Conservation (phyloP, 1,140 invertebrate species). For the Bilobella aurantiaca region DNA sequence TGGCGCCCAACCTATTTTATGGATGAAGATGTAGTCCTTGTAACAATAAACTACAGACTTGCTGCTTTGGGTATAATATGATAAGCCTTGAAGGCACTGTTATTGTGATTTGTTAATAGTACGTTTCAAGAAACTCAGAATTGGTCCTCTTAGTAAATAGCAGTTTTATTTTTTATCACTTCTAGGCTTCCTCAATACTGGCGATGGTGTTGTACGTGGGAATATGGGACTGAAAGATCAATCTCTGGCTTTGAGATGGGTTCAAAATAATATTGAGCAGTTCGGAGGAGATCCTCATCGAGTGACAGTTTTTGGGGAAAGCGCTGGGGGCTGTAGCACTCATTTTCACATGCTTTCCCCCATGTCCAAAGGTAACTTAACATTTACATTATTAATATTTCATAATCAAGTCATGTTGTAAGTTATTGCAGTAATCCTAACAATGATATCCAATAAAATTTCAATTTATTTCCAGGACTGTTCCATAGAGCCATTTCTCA, state of each 20-base stretch:
- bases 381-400: no score
- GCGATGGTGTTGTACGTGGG: conserved; percentile 5
- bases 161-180: no score
- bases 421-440: no score
- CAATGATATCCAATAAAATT: no score
- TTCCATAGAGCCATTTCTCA: conserved; percentile 16
- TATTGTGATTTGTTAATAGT: not conserved
- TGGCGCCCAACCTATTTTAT: conserved; percentile 9
- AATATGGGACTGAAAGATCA: conserved; percentile 3
- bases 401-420: no score
- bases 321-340: not conserved
- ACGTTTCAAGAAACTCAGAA: not conserved
- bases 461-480: no score
- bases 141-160: no score
- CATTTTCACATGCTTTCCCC: not conserved
- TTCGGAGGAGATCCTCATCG: not conserved
- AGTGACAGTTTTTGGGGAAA: not conserved
- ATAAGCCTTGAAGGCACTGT: not conserved
- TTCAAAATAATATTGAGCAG: not conserved
- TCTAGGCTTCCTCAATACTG: conserved; percentile 14
- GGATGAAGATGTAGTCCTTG: conserved; percentile 25
- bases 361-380: not conserved
- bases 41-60: conserved; percentile 5
- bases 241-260: not conserved
- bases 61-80: not conserved